phyloP scores from a whole-genome alignment of 2,888 invertebrate species.

The Macropis europaea region DNA sequence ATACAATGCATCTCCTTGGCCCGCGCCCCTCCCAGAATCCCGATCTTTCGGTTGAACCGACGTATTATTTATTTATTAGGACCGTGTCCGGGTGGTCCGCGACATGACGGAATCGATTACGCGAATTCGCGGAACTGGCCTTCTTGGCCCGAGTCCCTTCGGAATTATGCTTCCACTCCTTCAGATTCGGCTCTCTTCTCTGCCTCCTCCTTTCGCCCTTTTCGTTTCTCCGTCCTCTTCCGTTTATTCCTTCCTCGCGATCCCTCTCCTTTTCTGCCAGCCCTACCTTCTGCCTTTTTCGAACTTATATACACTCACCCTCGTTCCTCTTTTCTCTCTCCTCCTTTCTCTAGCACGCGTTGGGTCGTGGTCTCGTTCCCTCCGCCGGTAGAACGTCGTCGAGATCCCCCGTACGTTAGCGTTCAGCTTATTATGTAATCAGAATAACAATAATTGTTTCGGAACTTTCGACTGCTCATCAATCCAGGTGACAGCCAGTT shows the following conservation, averaged over 20 bases:
- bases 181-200: conserved; percentile 52
- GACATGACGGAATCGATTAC: conserved; percentile 80
- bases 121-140: conserved; percentile 78
- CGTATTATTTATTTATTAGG: conserved; percentile 80
- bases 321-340: conserved; percentile 16
- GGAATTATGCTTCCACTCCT: conserved; percentile 74
- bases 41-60: conserved; percentile 73
- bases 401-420: conserved; percentile 17
- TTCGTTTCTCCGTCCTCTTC: conserved; percentile 20
- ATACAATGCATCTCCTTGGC: conserved; percentile 48
- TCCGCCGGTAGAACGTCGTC: neutral
- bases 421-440: conserved; percentile 75
- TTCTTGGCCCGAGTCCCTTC: conserved; percentile 66
- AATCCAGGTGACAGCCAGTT: conserved; percentile 74
- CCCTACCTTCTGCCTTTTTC: conserved; percentile 26
- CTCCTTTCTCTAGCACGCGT: neutral
- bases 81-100: conserved; percentile 79
- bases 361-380: neutral
- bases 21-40: conserved; percentile 53
- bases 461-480: conserved; percentile 74
- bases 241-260: neutral
- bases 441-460: conserved; percentile 77
- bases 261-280: conserved; percentile 11
- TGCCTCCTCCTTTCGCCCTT: conserved; percentile 21
- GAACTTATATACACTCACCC: conserved; percentile 31